phyloP scores from a whole-genome alignment of 2,797 vertebrate species.

The Scleropages formosus region DNA sequence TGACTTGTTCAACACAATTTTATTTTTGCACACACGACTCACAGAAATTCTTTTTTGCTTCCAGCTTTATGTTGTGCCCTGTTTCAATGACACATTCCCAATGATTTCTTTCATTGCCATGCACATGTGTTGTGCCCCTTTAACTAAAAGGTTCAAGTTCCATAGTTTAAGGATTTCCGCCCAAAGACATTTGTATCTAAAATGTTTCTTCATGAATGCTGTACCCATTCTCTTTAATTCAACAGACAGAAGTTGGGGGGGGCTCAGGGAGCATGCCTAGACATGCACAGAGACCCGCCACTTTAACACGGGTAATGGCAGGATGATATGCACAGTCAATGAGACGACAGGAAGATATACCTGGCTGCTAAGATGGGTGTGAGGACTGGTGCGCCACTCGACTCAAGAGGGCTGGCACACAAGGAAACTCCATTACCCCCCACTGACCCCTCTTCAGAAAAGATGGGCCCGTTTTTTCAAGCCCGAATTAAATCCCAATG shows the following conservation, averaged over 20 bases:
- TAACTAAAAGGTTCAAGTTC: too few relatives aligned
- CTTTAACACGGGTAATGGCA: not conserved
- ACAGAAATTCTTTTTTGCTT: slow-evolving; percentile 3
- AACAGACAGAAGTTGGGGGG: too few relatives aligned
- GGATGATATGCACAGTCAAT: not conserved
- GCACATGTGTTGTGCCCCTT: not conserved
- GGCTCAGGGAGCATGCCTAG: too few relatives aligned
- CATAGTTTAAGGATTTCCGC: too few relatives aligned
- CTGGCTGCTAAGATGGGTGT: not conserved
- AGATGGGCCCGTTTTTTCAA: slow-evolving; percentile 45
- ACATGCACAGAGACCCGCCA: too few relatives aligned
- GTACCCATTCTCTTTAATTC: too few relatives aligned
- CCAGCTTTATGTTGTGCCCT: not conserved
- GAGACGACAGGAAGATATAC: not conserved
- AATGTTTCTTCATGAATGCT: too few relatives aligned
- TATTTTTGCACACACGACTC: slow-evolving; percentile 21
- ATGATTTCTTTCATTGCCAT: slow-evolving; percentile 12
- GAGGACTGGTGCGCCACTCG: not conserved
- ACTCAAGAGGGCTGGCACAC: slow-evolving; percentile 42
- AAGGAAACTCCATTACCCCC: slow-evolving; percentile 53
- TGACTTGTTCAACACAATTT: slow-evolving; percentile 30
- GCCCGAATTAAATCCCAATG: slow-evolving; percentile 36
- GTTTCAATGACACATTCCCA: slow-evolving; percentile 23
- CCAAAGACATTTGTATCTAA: too few relatives aligned
- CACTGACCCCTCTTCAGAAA: slow-evolving; percentile 48